Evolutionary conservation across 2,797 vertebrate genomes (phyloP), one percentile per base, ranked within the genome.

Genomic region (Danionella dracula): DNA sequence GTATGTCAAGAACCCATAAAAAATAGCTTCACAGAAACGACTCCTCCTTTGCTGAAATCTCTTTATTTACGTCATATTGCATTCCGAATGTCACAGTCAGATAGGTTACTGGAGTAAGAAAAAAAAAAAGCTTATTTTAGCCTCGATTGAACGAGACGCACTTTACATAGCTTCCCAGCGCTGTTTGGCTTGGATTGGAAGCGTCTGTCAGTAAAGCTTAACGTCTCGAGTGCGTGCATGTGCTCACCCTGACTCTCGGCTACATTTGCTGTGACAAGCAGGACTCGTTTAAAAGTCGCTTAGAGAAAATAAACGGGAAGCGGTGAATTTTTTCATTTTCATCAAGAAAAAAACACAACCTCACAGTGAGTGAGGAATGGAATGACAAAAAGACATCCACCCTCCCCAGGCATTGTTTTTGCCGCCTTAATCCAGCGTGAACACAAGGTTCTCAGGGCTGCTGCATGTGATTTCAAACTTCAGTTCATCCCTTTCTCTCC

Each of bases 201-300:
- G 62, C 8, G 13, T 54, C 62, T 55, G 62, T 55, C 62, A 46
- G 29, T 65, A 35, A 29, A 46, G 62, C 50, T 65, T 65, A 55
- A 46, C 1, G 50, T 65, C 62, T 55, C 2, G 6, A 16, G 15
- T 27, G 50, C 23, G 45, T 65, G 35, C 54, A 50, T 35, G 50
- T 20, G 17, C 27, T 61, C 34, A 13, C 19, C 32, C 32, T 16
- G 62, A 65, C 62, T 50, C 62, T 55, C 42, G 41, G 50, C 41
- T 65, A 46, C 41, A 65, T 65, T 65, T 13, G 13, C 31, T 65
- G 49, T 55, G 62, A 65, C 62, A 65, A 44, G 50, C 19, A 55
- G 41, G 41, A 29, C 27, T 66, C 53, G 4, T 57, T 53, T 49
- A 57, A n/a, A n/a, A n/a, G n/a, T n/a, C n/a, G n/a, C n/a, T n/a